phyloP scores from a whole-genome alignment of 1,140 invertebrate genomes.

The Temnothorax longispinosus region DNA sequence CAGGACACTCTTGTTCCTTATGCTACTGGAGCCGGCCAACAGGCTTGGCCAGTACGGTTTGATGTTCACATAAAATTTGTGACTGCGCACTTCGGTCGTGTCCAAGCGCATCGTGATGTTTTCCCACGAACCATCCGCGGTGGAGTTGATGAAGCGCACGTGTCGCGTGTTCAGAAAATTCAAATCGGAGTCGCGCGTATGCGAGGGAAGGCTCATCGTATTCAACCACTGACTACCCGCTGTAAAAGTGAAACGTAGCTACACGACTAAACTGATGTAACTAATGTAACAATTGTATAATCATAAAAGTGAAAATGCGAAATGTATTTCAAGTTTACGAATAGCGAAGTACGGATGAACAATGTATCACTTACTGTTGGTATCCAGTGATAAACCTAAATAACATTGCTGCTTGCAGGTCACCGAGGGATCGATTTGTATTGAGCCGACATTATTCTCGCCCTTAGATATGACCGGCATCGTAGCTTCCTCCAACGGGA shows the following conservation, averaged over 20 bases:
- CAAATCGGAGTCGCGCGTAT: conserved; percentile 88
- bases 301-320: not conserved
- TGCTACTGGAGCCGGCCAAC: conserved; percentile 75
- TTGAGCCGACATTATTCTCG: conserved; percentile 86
- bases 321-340: not conserved
- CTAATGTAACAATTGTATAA: conserved; percentile 1
- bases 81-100: conserved; percentile 91
- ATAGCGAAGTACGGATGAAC: not conserved
- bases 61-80: conserved; percentile 90
- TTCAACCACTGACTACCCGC: conserved; percentile 90
- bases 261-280: not conserved
- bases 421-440: conserved; percentile 89
- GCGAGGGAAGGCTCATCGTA: conserved; percentile 88
- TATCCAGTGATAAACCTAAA: conserved; percentile 88
- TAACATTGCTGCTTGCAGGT: conserved; percentile 92
- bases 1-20: conserved; percentile 85
- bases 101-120: conserved; percentile 92
- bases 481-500: conserved; percentile 80
- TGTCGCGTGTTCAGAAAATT: conserved; percentile 87
- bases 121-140: conserved; percentile 84
- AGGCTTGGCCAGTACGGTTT: conserved; percentile 91
- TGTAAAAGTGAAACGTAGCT: conserved; percentile 77
- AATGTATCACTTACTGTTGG: conserved; percentile 85
- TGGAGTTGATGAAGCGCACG: conserved; percentile 86
- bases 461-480: conserved; percentile 83